Conservation (phyloP, 2,888 invertebrate genomes). For the Hoplodrina ambigua region DNA sequence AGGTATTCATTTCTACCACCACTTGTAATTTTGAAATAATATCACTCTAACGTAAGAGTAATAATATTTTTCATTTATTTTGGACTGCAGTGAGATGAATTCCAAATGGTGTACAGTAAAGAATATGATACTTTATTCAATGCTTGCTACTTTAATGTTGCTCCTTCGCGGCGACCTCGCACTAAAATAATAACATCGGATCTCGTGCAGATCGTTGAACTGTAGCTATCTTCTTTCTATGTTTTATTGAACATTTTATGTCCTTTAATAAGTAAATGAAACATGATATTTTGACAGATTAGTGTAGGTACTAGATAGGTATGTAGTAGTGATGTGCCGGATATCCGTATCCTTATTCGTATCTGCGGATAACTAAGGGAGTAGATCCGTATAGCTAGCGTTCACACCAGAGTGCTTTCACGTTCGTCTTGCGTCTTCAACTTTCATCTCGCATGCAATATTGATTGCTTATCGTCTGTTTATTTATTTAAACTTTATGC, state of each 20-base stretch:
- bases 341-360: too few species aligned
- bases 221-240: neutral
- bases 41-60: neutral
- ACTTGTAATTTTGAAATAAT: neutral
- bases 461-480: too few species aligned
- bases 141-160: conserved; percentile 8
- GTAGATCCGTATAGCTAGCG: too few species aligned
- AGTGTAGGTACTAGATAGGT: too few species aligned
- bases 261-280: conserved; percentile 6
- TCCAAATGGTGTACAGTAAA: conserved; percentile 2
- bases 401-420: too few species aligned
- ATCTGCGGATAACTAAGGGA: too few species aligned
- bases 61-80: neutral
- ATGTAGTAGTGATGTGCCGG: too few species aligned
- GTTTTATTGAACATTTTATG: conserved; percentile 1
- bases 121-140: conserved; percentile 36
- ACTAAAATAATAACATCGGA: conserved; percentile 33
- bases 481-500: too few species aligned
- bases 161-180: conserved; percentile 24
- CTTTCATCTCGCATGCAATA: too few species aligned
- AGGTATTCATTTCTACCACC: neutral
- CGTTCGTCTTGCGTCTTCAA: too few species aligned
- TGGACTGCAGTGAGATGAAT: conserved; percentile 11
- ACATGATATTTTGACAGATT: too few species aligned
- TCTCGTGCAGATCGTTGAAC: conserved; percentile 30